Conservation (phyloP, 2,888 invertebrate species). For the Spilarctia lutea region DNA sequence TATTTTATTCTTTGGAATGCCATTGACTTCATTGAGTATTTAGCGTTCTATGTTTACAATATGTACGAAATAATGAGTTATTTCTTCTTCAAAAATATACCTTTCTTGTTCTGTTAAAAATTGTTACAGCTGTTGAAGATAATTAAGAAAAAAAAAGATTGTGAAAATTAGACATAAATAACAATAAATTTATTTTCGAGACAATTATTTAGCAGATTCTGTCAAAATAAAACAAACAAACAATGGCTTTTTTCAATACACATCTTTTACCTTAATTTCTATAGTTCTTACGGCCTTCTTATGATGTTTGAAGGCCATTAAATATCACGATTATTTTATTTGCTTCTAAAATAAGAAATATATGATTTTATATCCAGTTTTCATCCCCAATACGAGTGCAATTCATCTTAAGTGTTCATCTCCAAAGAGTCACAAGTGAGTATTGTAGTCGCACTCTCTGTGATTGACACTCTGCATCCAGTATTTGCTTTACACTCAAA, state of each 20-base stretch:
- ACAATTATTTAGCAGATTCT: too few relatives aligned
- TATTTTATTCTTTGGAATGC: not conserved
- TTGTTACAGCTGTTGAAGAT: too few relatives aligned
- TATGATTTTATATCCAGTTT: constrained; percentile 10
- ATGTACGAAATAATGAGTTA: too few relatives aligned
- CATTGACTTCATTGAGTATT: not conserved
- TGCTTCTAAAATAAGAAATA: not conserved
- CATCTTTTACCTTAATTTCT: not conserved
- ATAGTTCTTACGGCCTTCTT: too few relatives aligned
- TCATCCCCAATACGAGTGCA: constrained; percentile 27
- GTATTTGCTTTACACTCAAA: constrained; percentile 43
- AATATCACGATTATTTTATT: constrained; percentile 1
- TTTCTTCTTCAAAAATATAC: too few relatives aligned
- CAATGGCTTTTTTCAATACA: not conserved
- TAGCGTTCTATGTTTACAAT: too few relatives aligned
- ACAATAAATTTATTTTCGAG: too few relatives aligned
- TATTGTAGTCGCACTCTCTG: constrained; percentile 41
- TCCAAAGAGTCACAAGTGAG: constrained; percentile 27
- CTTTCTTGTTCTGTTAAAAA: too few relatives aligned
- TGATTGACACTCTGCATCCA: constrained; percentile 39
- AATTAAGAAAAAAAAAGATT: too few relatives aligned
- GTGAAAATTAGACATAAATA: too few relatives aligned
- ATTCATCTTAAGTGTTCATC: constrained; percentile 34
- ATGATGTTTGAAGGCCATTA: not conserved
- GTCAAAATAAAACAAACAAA: too few relatives aligned